Conservation (phyloP, 2,888 invertebrate species). For the Drosophila seclusa region DNA sequence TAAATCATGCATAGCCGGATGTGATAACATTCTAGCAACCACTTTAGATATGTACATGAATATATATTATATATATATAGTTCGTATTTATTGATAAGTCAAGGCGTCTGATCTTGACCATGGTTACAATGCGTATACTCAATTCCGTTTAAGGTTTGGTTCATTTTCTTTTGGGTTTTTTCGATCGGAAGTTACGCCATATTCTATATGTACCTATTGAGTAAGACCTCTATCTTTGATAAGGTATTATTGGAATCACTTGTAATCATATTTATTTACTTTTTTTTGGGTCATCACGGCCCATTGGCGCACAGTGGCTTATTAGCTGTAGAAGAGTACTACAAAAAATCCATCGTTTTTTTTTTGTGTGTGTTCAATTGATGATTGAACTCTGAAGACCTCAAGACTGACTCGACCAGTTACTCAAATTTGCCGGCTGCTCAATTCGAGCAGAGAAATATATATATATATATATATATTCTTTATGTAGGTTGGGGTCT, state of each 20-base stretch:
- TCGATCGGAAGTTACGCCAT: slow-evolving; percentile 35
- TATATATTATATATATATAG: background rate
- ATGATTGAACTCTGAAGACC: slow-evolving; percentile 61
- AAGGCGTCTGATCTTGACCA: slow-evolving; percentile 67
- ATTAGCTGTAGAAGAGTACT: background rate
- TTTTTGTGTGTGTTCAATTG: slow-evolving; percentile 57
- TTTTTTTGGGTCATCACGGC: slow-evolving; percentile 49
- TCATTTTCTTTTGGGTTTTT: background rate
- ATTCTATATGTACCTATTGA: slow-evolving; percentile 13
- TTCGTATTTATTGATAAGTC: slow-evolving; percentile 15
- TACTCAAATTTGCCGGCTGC: slow-evolving; percentile 19
- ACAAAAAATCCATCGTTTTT: slow-evolving; percentile 49
- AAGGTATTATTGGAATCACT: slow-evolving; percentile 34
- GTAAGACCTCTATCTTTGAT: slow-evolving; percentile 32
- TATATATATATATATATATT: slow-evolving; percentile 13
- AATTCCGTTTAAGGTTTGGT: background rate
- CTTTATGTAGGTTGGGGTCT: slow-evolving; percentile 24
- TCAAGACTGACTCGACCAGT: slow-evolving; percentile 36
- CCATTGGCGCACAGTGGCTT: slow-evolving; percentile 16
- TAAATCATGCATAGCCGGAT: slow-evolving; percentile 45
- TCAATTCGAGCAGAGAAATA: slow-evolving; percentile 20
- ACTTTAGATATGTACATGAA: background rate
- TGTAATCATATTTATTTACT: slow-evolving; percentile 21
- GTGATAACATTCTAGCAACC: slow-evolving; percentile 30
- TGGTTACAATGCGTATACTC: slow-evolving; percentile 27